These are phyloP conservation scores for Xenus cinereus DNA, from an alignment of 2,113 vertebrate genomes.

Conservation along the genomic window DNA sequence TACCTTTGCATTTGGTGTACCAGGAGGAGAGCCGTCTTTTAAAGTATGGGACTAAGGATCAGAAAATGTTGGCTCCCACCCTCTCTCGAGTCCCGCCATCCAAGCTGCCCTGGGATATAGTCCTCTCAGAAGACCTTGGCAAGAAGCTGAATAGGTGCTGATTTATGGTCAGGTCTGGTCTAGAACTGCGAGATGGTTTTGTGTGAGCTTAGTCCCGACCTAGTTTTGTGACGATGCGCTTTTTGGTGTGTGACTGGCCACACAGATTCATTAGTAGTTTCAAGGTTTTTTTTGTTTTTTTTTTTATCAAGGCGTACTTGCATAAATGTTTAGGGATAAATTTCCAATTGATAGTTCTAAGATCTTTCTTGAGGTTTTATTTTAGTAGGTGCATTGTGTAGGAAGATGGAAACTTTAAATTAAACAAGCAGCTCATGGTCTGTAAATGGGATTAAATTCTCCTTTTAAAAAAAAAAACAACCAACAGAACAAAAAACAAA, in stretches of 20 bases:
- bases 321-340: neutral
- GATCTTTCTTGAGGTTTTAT: neutral
- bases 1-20: neutral
- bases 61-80: neutral
- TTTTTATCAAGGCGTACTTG: neutral
- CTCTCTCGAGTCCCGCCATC: neutral
- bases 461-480: neutral
- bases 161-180: neutral
- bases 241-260: neutral
- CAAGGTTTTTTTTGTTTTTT: neutral
- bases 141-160: neutral
- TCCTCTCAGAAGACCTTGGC: neutral
- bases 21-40: neutral
- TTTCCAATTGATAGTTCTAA: neutral
- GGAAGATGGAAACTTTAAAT: neutral
- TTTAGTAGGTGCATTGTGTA: neutral
- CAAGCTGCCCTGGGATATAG: neutral
- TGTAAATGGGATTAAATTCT: neutral
- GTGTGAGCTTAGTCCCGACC: neutral
- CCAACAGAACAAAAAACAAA: neutral
- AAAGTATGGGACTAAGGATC: neutral
- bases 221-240: neutral
- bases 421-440: neutral
- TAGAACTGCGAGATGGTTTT: neutral
- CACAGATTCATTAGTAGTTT: neutral